Evolutionary conservation across 2,888 invertebrate species (phyloP).

Genomic region (Aporophyla lueneburgensis): DNA sequence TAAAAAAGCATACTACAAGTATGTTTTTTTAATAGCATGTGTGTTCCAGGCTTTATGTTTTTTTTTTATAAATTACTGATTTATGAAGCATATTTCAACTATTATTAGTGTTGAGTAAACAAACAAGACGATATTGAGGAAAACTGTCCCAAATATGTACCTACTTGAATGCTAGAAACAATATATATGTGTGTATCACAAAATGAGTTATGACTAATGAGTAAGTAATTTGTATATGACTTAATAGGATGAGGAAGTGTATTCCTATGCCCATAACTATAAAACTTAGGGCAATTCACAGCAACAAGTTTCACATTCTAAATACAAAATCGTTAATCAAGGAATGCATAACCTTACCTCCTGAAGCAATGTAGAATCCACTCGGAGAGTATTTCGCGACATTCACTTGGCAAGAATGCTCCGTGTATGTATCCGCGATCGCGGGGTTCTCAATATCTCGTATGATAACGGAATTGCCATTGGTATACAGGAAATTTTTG

Average conservation of each 20-base stretch:
- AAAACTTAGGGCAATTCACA: constrained; percentile 12
- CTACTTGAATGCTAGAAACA: constrained; percentile 6
- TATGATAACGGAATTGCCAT: constrained; percentile 99
- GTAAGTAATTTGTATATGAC: constrained; percentile 14
- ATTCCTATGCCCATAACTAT: neutral
- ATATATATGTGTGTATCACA: constrained; percentile 7
- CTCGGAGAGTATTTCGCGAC: constrained; percentile 99
- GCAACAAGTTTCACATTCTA: constrained; percentile 49
- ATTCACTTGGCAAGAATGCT: constrained; percentile 98
- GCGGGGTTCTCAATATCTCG: constrained; percentile 99
- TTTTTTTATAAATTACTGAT: neutral
- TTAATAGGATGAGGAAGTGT: constrained; percentile 26
- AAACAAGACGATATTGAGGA: constrained; percentile 34
- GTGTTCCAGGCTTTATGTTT: too few relatives aligned
- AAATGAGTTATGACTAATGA: constrained; percentile 42
- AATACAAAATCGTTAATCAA: constrained; percentile 17
- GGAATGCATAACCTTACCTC: constrained; percentile 92
- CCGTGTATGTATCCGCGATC: constrained; percentile 98
- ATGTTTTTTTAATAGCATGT: too few relatives aligned
- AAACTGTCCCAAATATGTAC: constrained; percentile 22
- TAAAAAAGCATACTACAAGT: too few relatives aligned
- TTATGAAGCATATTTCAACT: constrained; percentile 1
- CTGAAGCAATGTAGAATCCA: constrained; percentile 99
- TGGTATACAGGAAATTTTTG: constrained; percentile 98
- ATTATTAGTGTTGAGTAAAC: constrained; percentile 10